Evolutionary conservation across 2,888 invertebrate genomes (phyloP).

Genomic region (Apotomis capreana): DNA sequence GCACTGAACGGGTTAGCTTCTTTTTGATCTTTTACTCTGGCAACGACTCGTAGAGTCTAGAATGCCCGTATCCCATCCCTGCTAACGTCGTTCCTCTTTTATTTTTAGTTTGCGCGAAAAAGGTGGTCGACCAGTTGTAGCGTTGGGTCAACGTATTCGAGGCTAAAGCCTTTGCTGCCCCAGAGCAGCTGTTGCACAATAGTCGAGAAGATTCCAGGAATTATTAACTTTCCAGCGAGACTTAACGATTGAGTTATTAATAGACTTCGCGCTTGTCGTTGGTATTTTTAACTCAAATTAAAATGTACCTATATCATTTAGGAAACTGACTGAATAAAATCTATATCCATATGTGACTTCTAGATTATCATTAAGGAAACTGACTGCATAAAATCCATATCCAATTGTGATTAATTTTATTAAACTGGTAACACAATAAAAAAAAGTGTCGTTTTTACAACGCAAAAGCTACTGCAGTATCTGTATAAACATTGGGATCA

Average conservation of each 20-base stretch:
- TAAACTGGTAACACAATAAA: too few species aligned
- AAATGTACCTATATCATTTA: too few species aligned
- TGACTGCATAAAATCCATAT: too few species aligned
- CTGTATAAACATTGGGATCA: background rate
- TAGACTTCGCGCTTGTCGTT: constrained; percentile 6
- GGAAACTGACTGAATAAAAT: too few species aligned
- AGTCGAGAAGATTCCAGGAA: constrained; percentile 68
- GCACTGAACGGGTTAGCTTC: constrained; percentile 71
- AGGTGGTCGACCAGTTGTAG: constrained; percentile 71
- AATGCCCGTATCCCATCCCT: constrained; percentile 69
- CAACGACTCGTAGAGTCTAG: constrained; percentile 60
- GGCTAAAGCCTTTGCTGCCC: constrained; percentile 68
- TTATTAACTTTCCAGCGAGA: constrained; percentile 19
- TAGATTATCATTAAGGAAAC: too few species aligned
- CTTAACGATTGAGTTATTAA: constrained; percentile 26
- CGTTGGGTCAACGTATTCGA: constrained; percentile 74
- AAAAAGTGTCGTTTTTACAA: too few species aligned
- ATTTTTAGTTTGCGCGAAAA: constrained; percentile 76
- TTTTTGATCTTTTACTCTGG: constrained; percentile 62
- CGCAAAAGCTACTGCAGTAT: too few species aligned
- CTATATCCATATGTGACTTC: too few species aligned
- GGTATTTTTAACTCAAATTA: constrained; percentile 3
- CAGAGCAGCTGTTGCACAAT: constrained; percentile 80
- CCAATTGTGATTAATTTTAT: too few species aligned
- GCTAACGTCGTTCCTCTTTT: constrained; percentile 73